phyloP scores from a whole-genome alignment of 1,140 invertebrate species.

The Brachystomella parvula region DNA sequence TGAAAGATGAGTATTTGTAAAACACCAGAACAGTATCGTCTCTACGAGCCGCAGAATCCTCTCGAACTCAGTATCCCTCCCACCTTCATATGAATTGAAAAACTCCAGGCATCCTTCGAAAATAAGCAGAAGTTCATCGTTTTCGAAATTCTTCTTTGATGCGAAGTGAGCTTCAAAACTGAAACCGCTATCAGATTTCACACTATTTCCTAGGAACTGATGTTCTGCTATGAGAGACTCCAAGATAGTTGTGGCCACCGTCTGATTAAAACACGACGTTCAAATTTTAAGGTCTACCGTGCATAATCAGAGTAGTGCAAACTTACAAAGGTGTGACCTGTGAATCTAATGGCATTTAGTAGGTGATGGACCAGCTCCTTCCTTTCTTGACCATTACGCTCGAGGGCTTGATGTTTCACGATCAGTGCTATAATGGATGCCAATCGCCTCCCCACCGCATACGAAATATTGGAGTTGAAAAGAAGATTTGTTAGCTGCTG shows the following conservation, averaged over 20 bases:
- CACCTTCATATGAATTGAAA: slow-evolving; percentile 4
- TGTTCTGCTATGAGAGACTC: slow-evolving; percentile 77
- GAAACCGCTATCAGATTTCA: slow-evolving; percentile 63
- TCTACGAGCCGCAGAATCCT: slow-evolving; percentile 14
- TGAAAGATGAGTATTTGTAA: slow-evolving; percentile 47
- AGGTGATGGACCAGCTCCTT: slow-evolving; percentile 19
- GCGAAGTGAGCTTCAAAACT: slow-evolving; percentile 75
- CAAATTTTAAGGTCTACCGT: neutral
- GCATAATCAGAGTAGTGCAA: no score
- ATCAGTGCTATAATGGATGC: slow-evolving; percentile 19
- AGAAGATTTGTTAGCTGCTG: slow-evolving; percentile 14
- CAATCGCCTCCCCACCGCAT: slow-evolving; percentile 12
- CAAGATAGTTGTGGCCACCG: slow-evolving; percentile 70
- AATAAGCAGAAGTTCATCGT: slow-evolving; percentile 49
- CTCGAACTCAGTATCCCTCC: slow-evolving; percentile 13
- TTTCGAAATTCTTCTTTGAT: slow-evolving; percentile 75
- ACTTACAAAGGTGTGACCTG: slow-evolving; percentile 22
- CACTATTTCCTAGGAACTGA: slow-evolving; percentile 65
- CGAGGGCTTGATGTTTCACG: slow-evolving; percentile 23
- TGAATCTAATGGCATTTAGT: neutral
- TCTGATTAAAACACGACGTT: slow-evolving; percentile 37
- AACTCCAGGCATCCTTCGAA: slow-evolving; percentile 57
- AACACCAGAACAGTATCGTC: slow-evolving; percentile 21
- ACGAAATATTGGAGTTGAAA: neutral
- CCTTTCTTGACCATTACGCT: slow-evolving; percentile 18